A percentile compares a stretch with the other conserved stretches of the same genome.
phyloP scores from a whole-genome alignment of 2,797 vertebrate species.

The Pangasius sanitwongsei region DNA sequence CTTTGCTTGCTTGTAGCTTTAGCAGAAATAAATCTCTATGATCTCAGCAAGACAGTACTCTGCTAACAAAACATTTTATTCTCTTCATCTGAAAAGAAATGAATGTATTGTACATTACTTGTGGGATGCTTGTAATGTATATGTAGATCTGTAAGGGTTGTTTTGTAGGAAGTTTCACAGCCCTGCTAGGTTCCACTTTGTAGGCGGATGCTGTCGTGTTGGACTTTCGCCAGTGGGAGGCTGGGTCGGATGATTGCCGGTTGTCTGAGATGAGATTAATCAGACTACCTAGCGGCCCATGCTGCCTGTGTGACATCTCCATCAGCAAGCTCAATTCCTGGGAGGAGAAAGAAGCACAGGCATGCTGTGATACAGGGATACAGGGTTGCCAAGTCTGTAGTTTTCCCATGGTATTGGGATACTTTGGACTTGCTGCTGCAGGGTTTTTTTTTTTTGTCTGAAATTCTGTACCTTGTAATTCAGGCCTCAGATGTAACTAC shows the following conservation, averaged over 20 bases:
- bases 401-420: slow-evolving; percentile 5
- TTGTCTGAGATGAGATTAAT: slow-evolving; percentile 66
- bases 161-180: background rate
- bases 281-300: slow-evolving; percentile 61
- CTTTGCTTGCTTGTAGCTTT: background rate
- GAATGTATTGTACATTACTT: background rate
- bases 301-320: slow-evolving; percentile 52
- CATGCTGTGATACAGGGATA: slow-evolving; percentile 1
- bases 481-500: background rate
- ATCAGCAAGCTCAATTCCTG: slow-evolving; percentile 40
- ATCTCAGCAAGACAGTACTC: background rate
- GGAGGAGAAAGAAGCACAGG: slow-evolving; percentile 23
- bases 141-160: background rate
- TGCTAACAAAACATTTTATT: background rate
- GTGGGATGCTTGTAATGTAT: background rate
- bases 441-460: background rate
- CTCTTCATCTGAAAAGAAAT: background rate
- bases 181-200: slow-evolving; percentile 14
- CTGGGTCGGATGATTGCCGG: slow-evolving; percentile 47
- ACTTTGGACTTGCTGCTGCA: background rate
- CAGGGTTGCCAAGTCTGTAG: background rate
- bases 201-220: slow-evolving; percentile 57
- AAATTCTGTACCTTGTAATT: background rate
- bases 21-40: background rate
- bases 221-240: slow-evolving; percentile 27